Percentiles rank a stretch among this genome's conserved stretches.
These are phyloP conservation scores for Dermochelys coriacea DNA, from an alignment of 2,797 vertebrate genomes.

Conservation along the genomic window DNA sequence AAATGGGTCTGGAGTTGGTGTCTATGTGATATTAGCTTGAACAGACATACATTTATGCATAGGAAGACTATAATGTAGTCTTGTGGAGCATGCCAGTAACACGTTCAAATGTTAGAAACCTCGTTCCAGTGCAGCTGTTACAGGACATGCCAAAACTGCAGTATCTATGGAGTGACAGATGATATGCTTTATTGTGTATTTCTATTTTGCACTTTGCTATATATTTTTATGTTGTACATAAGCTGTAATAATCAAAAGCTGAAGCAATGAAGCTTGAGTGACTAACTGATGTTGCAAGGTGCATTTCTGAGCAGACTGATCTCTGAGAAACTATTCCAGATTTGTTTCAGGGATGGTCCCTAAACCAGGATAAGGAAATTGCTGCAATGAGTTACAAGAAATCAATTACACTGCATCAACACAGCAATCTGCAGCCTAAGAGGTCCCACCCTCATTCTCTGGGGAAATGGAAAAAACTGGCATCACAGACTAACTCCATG, in stretches of 20 bases:
- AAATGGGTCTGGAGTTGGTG: not conserved
- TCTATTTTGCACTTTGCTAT: not conserved
- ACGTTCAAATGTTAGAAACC: not conserved
- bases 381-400: not conserved
- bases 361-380: not conserved
- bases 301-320: not conserved
- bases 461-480: not conserved
- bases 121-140: not conserved
- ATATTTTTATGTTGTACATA: not conserved
- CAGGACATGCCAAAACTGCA: not conserved
- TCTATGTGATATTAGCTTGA: not conserved
- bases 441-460: not conserved
- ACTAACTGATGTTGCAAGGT: not conserved
- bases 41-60: not conserved
- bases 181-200: not conserved
- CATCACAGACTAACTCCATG: not conserved
- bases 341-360: not conserved
- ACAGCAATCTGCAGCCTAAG: not conserved
- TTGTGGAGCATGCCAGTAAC: not conserved
- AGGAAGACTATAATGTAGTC: not conserved
- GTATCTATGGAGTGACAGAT: not conserved
- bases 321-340: not conserved
- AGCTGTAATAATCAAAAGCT: not conserved
- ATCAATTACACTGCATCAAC: not conserved
- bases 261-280: not conserved